phyloP scores from a whole-genome alignment of 2,888 invertebrate species.

The Caenorhabditis sp. region DNA sequence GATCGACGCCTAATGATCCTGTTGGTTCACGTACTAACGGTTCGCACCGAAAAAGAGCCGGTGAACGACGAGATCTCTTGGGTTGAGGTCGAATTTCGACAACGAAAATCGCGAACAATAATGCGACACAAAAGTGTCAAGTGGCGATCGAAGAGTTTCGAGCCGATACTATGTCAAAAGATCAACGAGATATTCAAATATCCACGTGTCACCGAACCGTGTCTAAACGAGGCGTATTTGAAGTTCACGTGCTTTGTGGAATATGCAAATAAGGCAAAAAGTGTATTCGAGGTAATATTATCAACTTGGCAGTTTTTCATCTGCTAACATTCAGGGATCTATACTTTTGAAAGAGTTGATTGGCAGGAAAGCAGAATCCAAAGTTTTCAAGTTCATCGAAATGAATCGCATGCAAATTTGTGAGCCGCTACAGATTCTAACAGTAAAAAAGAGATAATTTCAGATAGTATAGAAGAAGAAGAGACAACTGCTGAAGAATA shows the following conservation, averaged over 20 bases:
- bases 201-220: not conserved
- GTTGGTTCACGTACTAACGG: slow-evolving; percentile 15
- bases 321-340: too few relatives aligned
- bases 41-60: slow-evolving; percentile 25
- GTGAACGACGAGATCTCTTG: slow-evolving; percentile 10
- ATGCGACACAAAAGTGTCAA: slow-evolving; percentile 28
- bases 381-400: too few relatives aligned
- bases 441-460: too few relatives aligned
- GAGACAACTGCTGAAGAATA: too few relatives aligned
- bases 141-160: not conserved
- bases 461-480: too few relatives aligned
- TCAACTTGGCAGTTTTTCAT: too few relatives aligned
- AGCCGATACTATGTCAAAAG: not conserved
- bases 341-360: too few relatives aligned
- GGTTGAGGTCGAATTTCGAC: slow-evolving; percentile 20
- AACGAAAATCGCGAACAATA: slow-evolving; percentile 23
- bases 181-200: not conserved
- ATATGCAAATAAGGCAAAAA: not conserved
- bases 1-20: slow-evolving; percentile 10
- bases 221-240: not conserved
- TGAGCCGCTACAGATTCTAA: too few relatives aligned
- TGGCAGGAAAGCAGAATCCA: too few relatives aligned
- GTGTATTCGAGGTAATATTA: not conserved
- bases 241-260: not conserved
- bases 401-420: too few relatives aligned